These are phyloP conservation scores for Geococcyx californianus DNA, from an alignment of 2,113 vertebrate species.

Conservation along the genomic window DNA sequence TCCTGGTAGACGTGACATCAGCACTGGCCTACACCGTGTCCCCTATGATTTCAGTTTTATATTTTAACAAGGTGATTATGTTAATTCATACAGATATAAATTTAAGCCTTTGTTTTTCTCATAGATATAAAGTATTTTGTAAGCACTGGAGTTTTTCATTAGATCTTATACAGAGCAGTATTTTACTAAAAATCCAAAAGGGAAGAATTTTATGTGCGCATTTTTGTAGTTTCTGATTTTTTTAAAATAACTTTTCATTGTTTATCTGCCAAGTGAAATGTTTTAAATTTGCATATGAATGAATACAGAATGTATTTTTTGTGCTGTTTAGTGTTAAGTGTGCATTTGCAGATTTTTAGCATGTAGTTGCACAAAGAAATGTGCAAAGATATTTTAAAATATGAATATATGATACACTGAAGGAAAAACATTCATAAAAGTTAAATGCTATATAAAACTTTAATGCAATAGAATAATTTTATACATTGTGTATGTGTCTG, in stretches of 20 bases:
- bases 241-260: constrained; percentile 75
- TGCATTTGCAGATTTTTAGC: constrained; percentile 78
- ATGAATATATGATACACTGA: constrained; percentile 69
- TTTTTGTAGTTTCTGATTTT: constrained; percentile 80
- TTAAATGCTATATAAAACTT: constrained; percentile 72
- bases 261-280: constrained; percentile 75
- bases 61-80: constrained; percentile 45
- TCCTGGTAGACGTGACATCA: constrained; percentile 29
- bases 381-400: constrained; percentile 76
- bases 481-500: constrained; percentile 64
- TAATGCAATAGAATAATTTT: constrained; percentile 78
- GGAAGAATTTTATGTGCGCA: constrained; percentile 79
- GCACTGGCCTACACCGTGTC: constrained; percentile 24
- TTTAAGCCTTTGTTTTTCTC: constrained; percentile 71
- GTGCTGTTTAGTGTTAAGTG: constrained; percentile 72
- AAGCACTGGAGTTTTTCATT: constrained; percentile 83
- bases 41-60: constrained; percentile 43
- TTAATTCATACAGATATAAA: constrained; percentile 58
- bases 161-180: constrained; percentile 83
- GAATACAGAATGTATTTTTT: constrained; percentile 78
- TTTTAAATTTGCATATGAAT: constrained; percentile 78
- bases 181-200: constrained; percentile 84
- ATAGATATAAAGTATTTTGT: constrained; percentile 76
- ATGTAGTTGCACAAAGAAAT: constrained; percentile 70
- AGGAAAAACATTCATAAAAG: constrained; percentile 64